Evolutionary conservation across 2,888 invertebrate species (phyloP), one percentile per base, ranked within the genome.

Genomic region (Dusona sp.): DNA sequence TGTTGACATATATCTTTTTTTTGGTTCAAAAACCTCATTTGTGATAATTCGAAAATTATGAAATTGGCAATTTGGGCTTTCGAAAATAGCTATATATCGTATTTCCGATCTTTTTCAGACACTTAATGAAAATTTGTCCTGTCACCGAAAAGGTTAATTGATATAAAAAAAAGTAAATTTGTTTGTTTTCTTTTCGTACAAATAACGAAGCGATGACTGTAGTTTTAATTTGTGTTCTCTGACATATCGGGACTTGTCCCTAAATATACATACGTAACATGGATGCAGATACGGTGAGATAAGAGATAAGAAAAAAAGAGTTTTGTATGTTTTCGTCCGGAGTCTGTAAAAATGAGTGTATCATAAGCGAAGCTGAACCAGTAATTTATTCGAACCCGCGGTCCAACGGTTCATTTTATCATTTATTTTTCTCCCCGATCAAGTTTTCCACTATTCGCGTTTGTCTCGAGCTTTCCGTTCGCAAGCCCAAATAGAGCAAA

Each of bases 301-400:
- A 78, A 78, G 36, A 48, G 70, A 80, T 42, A 67, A 54, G 38
- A 29, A 65, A 77, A 83, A 48, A 72, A 2, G 45, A 42, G 8
- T 70, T 48, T 45, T n/a, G 33, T 29, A 65, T 85, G 74, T 73
- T 73, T 57, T 36, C 13, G 68, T 67, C 45, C 84, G 70, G 38
- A 75, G 91, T 91, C 91, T 92, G 88, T 67, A 90, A 91, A 92
- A 91, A 90, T 57, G 54, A 70, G 68, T 61, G 61, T 38, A 42
- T 57, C 3, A 74, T 38, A 9, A 22, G 29, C 25, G 42, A 38
- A 74, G 75, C n/a, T 61, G 61, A 75, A 61, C 42, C 29, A 22
- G 16, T 29, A 51, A 54, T 67, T 74, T 22, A 51, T 33, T 82
- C 33, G 38, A 38, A 61, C 61, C 38, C 57, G 38, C 22, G 81